Conservation (phyloP, 2,797 vertebrate species). For the Nothura maculosa region DNA sequence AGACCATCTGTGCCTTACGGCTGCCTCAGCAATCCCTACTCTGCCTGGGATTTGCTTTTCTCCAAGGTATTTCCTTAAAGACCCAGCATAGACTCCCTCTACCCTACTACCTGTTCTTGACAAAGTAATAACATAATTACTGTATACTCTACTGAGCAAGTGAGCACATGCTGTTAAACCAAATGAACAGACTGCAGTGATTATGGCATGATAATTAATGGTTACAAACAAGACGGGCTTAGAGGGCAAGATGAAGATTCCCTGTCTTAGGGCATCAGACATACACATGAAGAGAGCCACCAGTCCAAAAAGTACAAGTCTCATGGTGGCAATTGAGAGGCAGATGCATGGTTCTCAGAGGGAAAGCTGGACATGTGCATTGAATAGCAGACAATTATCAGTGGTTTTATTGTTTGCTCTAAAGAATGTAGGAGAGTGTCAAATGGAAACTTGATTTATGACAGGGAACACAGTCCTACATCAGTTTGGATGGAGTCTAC, state of each 20-base stretch:
- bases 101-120: neutral
- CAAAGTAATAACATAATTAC: conserved; percentile 29
- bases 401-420: conserved; percentile 54
- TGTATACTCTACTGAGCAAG: neutral
- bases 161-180: neutral
- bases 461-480: conserved; percentile 7
- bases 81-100: neutral
- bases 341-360: conserved; percentile 12
- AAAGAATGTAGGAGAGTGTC: conserved; percentile 53
- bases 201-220: conserved; percentile 19
- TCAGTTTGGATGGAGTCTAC: neutral
- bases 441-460: conserved; percentile 67
- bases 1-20: neutral
- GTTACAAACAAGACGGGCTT: neutral
- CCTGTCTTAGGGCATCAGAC: conserved; percentile 41
- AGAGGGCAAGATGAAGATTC: conserved; percentile 68
- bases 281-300: conserved; percentile 40
- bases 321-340: conserved; percentile 12
- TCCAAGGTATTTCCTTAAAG: neutral
- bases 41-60: neutral
- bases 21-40: neutral
- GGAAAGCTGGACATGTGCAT: conserved; percentile 30
- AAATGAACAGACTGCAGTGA: neutral
- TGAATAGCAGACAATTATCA: conserved; percentile 77
- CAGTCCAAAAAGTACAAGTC: neutral